Evolutionary conservation across 1,140 invertebrate species (phyloP).

Genomic region (Habropoda laboriosa): DNA sequence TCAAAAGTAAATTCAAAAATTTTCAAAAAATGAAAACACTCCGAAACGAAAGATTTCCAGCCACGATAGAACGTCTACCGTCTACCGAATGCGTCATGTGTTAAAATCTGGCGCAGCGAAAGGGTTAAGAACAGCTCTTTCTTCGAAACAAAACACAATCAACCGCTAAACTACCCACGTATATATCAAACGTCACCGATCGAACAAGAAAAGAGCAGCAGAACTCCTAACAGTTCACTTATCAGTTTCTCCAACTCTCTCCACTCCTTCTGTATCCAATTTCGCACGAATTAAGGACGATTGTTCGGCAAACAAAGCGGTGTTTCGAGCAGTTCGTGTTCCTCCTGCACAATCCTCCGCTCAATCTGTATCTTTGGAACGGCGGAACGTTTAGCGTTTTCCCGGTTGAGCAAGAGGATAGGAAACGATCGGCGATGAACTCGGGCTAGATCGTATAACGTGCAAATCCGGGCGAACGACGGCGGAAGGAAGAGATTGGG

Average conservation of each 20-base stretch:
- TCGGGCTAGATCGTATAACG: neutral
- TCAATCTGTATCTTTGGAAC: neutral
- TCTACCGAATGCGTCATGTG: no score
- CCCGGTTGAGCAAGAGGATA: neutral
- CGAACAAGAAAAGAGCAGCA: neutral
- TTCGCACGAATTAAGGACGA: neutral
- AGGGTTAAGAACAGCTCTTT: no score
- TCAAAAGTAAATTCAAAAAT: no score
- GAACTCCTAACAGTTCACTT: neutral
- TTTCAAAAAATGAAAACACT: no score
- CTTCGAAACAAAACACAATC: no score
- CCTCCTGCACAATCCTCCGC: neutral
- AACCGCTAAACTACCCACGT: no score
- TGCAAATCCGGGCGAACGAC: neutral
- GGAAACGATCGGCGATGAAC: neutral
- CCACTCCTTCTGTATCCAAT: neutral
- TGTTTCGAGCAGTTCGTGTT: no score
- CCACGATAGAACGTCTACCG: no score
- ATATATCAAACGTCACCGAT: no score
- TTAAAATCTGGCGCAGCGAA: no score
- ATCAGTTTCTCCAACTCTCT: neutral
- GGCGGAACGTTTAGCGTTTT: neutral
- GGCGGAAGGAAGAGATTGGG: slow-evolving; percentile 12
- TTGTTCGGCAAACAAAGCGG: no score
- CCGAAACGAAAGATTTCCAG: no score